Evolutionary conservation across 2,797 vertebrate species (phyloP).

Genomic region (Anguilla obscura): DNA sequence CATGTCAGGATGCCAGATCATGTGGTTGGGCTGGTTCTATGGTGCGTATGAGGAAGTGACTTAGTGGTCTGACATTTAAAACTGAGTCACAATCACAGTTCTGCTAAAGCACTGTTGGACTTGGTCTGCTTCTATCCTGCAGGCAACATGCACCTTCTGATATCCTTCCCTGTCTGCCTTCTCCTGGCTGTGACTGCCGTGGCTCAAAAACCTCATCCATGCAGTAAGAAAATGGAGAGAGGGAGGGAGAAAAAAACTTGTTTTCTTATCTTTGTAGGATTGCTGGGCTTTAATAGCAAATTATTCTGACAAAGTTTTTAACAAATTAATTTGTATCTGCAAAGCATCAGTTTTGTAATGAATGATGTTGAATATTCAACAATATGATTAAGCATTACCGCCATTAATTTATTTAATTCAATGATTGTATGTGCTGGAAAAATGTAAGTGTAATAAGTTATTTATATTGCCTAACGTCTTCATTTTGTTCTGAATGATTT

Average conservation of each 20-base stretch:
- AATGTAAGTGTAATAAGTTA: neutral
- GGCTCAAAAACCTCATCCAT: conserved; percentile 48
- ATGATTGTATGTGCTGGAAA: neutral
- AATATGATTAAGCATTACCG: neutral
- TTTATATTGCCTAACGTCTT: neutral
- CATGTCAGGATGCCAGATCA: no score
- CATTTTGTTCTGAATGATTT: neutral
- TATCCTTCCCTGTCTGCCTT: conserved; percentile 39
- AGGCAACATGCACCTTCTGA: conserved; percentile 43
- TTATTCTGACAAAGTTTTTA: neutral
- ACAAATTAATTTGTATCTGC: neutral
- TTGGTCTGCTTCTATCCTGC: neutral
- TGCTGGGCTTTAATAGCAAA: neutral
- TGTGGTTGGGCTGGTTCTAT: no score
- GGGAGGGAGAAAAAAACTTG: neutral
- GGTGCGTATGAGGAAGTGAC: neutral
- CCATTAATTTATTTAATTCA: neutral
- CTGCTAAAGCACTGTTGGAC: neutral
- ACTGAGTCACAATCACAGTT: neutral
- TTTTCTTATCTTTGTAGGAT: neutral
- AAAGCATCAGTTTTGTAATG: neutral
- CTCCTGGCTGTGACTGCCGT: conserved; percentile 29
- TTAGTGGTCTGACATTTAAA: neutral
- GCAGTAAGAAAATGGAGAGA: conserved; percentile 49
- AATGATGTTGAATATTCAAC: neutral